Evolutionary conservation across 2,797 vertebrate species (phyloP), one percentile per base, ranked within the genome.

Genomic region (Rhadinocentrus ornatus): DNA sequence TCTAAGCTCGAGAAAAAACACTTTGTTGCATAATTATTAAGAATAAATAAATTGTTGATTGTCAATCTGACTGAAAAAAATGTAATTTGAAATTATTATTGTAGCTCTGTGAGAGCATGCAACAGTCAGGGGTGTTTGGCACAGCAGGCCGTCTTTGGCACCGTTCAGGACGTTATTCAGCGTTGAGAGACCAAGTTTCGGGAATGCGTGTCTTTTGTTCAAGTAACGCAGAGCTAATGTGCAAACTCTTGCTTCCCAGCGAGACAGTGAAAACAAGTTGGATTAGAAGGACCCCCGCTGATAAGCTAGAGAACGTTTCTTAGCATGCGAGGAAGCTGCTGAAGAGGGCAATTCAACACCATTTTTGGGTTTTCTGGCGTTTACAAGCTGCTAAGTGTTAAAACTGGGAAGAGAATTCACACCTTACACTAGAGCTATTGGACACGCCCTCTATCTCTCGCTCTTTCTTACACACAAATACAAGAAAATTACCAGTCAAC

Each of bases 221-320:
- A 46, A 8, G 39, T 87, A 93, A 93, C 82, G 90, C 75, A 86
- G 91, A 86, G 92, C 85, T 93, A 93, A 94, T 91, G 89, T 83
- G 79, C 62, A 74, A 73, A 80, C 74, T 64, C 86, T 91, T 88
- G 85, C 77, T 85, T 90, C 93, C 70, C 93, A 93, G 93, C 89
- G 88, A 93, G 94, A 88, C 87, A 90, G 92, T 90, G 92, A 94
- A 94, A 95, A 95, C 93, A 93, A 93, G 92, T 90, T 93, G 93
- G 91, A 93, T 94, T 93, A 93, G 90, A 61, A 76, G 78, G 82
- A 87, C 78, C 80, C 91, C 90, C 35, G n/a, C 71, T 60, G 87
- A 73, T 68, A 65, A 65, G 24, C 64, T 85, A 85, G 83, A 80
- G 84, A 81, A 78, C 32, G 52, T 32, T 68, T 16, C 70, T 94